Conservation (phyloP, 2,113 vertebrate genomes). For the Orientallactaga bullata region DNA sequence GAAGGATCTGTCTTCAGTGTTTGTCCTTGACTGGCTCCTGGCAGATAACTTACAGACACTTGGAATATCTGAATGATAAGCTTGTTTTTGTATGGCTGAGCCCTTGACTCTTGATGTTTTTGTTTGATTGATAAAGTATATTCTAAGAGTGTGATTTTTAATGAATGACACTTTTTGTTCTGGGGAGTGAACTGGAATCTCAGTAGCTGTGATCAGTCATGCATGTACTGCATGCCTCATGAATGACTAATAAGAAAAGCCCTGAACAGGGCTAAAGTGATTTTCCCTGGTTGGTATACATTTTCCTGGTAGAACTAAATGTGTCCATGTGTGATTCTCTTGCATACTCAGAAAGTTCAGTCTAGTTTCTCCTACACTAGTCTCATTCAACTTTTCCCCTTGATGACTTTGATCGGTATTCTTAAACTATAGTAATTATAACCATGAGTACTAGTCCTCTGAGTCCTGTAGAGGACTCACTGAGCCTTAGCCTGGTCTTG, state of each 20-base stretch:
- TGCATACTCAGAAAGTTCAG: background rate
- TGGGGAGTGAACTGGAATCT: background rate
- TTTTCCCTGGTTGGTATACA: background rate
- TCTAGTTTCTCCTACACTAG: background rate
- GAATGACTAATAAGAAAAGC: background rate
- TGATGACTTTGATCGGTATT: background rate
- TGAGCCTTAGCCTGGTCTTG: background rate
- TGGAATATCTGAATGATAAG: background rate
- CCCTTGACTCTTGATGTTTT: background rate
- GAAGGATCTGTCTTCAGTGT: background rate
- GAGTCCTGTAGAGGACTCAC: background rate
- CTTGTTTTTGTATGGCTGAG: slow-evolving; percentile 23
- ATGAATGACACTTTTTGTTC: slow-evolving; percentile 19
- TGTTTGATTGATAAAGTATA: background rate
- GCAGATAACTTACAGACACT: background rate
- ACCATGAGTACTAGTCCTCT: background rate
- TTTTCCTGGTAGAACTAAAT: background rate
- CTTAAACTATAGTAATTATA: background rate
- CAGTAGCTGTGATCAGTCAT: background rate
- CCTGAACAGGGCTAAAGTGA: background rate
- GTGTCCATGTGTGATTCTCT: background rate
- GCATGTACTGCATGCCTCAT: background rate
- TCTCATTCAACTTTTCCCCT: background rate
- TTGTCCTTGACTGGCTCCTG: background rate
- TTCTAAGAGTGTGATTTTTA: slow-evolving; percentile 9